Percentiles rank a stretch among this genome's conserved stretches.
phyloP scores from a whole-genome alignment of 2,797 vertebrate species.

The Forpus xanthops region DNA sequence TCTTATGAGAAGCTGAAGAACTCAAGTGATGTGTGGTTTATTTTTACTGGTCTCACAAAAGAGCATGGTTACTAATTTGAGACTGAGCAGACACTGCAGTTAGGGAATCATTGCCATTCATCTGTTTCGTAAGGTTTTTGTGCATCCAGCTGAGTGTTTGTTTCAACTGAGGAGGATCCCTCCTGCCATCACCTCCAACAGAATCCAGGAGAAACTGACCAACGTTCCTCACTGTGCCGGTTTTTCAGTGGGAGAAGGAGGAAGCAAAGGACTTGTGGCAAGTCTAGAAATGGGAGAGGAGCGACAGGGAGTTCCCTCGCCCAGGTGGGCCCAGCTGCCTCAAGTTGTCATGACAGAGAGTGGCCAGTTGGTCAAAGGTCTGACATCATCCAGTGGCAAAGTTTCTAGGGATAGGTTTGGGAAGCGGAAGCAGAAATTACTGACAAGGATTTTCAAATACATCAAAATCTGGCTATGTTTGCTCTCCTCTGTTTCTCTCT shows the following conservation, averaged over 20 bases:
- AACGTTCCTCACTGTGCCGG: conserved; percentile 76
- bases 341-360: conserved; percentile 75
- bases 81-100: background rate
- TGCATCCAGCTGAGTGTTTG: conserved; percentile 20
- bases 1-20: background rate
- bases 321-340: conserved; percentile 69
- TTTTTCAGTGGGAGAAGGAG: conserved; percentile 59
- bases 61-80: conserved; percentile 19
- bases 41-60: conserved; percentile 30
- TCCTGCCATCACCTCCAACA: conserved; percentile 3
- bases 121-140: conserved; percentile 45
- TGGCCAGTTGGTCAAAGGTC: conserved; percentile 80
- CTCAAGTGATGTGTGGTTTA: conserved; percentile 4
- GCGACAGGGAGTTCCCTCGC: conserved; percentile 73
- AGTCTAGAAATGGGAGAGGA: conserved; percentile 77
- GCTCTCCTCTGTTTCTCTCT: conserved; percentile 28
- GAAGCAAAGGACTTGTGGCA: conserved; percentile 68
- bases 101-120: conserved; percentile 48
- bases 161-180: background rate
- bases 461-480: conserved; percentile 48
- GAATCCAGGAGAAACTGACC: conserved; percentile 68
- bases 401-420: conserved; percentile 69
- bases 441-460: conserved; percentile 22
- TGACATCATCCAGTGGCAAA: conserved; percentile 74
- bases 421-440: conserved; percentile 70